These are phyloP conservation scores for Sparus aurata DNA, from an alignment of 2,797 vertebrate species.

Conservation along the genomic window DNA sequence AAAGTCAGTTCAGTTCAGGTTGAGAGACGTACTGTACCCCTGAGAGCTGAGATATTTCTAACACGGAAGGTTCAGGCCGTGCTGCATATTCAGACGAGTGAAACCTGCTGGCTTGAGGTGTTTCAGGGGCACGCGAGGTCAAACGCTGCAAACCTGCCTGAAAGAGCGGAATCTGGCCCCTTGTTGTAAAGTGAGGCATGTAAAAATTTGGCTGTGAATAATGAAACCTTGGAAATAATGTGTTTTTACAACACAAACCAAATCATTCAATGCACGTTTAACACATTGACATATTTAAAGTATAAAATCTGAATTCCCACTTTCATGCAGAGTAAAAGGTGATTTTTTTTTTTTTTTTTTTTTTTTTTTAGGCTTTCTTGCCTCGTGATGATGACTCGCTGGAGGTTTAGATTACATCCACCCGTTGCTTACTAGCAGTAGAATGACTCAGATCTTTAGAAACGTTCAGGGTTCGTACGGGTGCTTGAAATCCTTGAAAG, in stretches of 20 bases:
- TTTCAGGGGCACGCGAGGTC: background rate
- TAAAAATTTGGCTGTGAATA: background rate
- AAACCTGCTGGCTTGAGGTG: background rate
- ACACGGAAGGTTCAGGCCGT: background rate
- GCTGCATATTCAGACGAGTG: slow-evolving; percentile 12
- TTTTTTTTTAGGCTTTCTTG: background rate
- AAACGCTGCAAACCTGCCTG: background rate
- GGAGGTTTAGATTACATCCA: too few relatives aligned
- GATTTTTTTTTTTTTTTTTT: too few relatives aligned
- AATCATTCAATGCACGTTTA: too few relatives aligned
- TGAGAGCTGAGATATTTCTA: background rate
- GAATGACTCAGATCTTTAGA: background rate
- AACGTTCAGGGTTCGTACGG: too few relatives aligned
- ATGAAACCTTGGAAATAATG: too few relatives aligned
- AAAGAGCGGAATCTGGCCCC: background rate
- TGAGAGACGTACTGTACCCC: background rate
- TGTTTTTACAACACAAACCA: too few relatives aligned
- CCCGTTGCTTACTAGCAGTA: too few relatives aligned
- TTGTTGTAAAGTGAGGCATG: background rate
- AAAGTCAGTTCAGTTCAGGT: background rate
- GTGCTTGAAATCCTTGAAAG: too few relatives aligned
- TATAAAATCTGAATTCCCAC: background rate
- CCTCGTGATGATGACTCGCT: background rate
- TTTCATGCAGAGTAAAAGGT: background rate
- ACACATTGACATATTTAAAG: too few relatives aligned